Conservation (phyloP, 2,888 invertebrate species). For the Mamestra brassicae region DNA sequence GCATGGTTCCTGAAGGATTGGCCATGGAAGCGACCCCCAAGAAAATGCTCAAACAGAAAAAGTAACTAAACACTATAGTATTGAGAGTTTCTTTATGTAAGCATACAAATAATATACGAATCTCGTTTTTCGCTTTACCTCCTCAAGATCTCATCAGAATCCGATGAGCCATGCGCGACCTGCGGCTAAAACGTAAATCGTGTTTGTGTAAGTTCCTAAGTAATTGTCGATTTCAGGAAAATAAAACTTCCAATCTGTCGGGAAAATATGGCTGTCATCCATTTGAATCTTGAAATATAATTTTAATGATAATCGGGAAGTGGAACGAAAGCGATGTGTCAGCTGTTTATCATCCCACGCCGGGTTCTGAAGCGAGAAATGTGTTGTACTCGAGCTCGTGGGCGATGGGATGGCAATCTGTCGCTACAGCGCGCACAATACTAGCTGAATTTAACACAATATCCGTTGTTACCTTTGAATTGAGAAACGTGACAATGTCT, state of each 20-base stretch:
- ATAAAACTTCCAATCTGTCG: conserved; percentile 19
- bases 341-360: conserved; percentile 63
- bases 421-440: conserved; percentile 41
- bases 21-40: too few relatives aligned
- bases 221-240: conserved; percentile 29
- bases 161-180: neutral
- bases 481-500: conserved; percentile 19
- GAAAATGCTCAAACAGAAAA: too few relatives aligned
- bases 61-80: too few relatives aligned
- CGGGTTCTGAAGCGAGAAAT: conserved; percentile 57
- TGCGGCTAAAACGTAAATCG: conserved; percentile 25
- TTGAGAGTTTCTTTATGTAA: neutral
- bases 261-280: conserved; percentile 22
- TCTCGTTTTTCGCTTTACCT: neutral
- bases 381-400: conserved; percentile 46
- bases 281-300: conserved; percentile 32
- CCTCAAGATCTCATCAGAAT: conserved; percentile 6
- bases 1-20: too few relatives aligned
- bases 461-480: conserved; percentile 35
- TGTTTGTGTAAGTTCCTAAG: conserved; percentile 9
- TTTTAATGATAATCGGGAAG: conserved; percentile 47
- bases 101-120: neutral
- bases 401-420: conserved; percentile 52
- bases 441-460: conserved; percentile 10
- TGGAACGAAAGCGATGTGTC: conserved; percentile 52